Base-by-base conservation (phyloP, 2,888 invertebrate species). In the Micropterix aruncella region DNA sequence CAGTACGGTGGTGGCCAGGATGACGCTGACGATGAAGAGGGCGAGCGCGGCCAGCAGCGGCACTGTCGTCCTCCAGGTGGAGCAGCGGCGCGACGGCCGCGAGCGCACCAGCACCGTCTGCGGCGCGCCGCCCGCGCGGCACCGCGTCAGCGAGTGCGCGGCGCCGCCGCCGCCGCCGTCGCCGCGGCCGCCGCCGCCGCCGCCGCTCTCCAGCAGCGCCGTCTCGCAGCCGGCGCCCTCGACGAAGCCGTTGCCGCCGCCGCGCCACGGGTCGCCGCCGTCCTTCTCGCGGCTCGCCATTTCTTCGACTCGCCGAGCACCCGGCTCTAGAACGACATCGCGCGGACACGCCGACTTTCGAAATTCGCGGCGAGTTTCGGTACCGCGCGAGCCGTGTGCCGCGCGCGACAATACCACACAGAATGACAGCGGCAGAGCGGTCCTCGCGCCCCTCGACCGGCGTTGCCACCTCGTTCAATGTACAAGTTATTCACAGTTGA, bases 1-100 rank as follows among this genome's bases (percentile, higher is more conserved):
- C 43, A 50, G 42, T 12, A 46, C 43, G n/a, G 46, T 41, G 40
- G 40, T 44, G 27, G 46, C 43, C 44, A 50, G 38, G 39, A 47
- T 39, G 18, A 48, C 19, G 48, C 42, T 47, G 45, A 48, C 43
- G 41, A 50, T 48, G 42, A 46, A 45, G 12, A 27, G 27, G 12
- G 7, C 27, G 7, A 27, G 12, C 12, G 27, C 27, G 27, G 27
- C 27, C 12, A 27, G 27, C 7, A 27, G 27, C 7, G 27, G 27
- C 5, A 27, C 27, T 27, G 27, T 27, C 27, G 27, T 27, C 12
- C 27, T 5, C 27, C 27, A 27, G 7, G 27, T 7, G 27, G 27
- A 27, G 27, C 27, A 27, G 27, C 27, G 27, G 5, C 27, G 27
- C 27, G 27, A 27, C 5, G 27, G 27, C 27, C 27, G 5, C 7